These are phyloP conservation scores for Eulithis prunata DNA, from an alignment of 2,888 invertebrate genomes.

Conservation along the genomic window DNA sequence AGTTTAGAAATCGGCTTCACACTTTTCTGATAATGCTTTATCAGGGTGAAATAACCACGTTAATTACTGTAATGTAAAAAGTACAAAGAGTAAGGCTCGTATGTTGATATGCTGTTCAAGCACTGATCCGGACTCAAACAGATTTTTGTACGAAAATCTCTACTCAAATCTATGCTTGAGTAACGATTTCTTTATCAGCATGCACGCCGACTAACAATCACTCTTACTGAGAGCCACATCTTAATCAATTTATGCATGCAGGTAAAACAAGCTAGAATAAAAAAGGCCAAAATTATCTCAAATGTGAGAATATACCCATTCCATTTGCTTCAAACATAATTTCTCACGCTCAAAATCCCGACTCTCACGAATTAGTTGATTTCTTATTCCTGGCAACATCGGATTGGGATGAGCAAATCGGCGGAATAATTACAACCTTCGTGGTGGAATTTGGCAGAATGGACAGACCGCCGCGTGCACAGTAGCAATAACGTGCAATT, in stretches of 20 bases:
- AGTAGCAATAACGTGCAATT: conserved; percentile 83
- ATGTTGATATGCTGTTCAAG: too few species aligned
- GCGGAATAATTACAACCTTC: conserved; percentile 76
- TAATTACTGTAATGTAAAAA: conserved; percentile 28
- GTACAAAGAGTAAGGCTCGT: too few species aligned
- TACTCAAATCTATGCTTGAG: too few species aligned
- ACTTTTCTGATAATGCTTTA: conserved; percentile 51
- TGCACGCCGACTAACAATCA: too few species aligned
- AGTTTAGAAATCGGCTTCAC: conserved; percentile 71
- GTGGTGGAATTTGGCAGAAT: conserved; percentile 72
- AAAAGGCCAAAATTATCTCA: conserved; percentile 32
- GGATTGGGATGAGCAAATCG: conserved; percentile 76
- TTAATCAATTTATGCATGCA: too few species aligned
- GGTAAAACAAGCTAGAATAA: conserved; percentile 25
- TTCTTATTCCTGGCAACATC: conserved; percentile 76
- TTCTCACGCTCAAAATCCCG: conserved; percentile 77
- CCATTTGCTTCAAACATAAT: conserved; percentile 56
- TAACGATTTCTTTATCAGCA: too few species aligned
- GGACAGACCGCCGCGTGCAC: conserved; percentile 72
- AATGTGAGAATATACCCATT: conserved; percentile 36
- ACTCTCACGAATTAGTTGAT: conserved; percentile 79
- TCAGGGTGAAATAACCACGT: conserved; percentile 45
- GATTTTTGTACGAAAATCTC: too few species aligned
- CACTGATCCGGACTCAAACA: too few species aligned
- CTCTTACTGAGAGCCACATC: too few species aligned